Evolutionary conservation across 2,797 vertebrate genomes (phyloP).

Genomic region (Picus viridis): DNA sequence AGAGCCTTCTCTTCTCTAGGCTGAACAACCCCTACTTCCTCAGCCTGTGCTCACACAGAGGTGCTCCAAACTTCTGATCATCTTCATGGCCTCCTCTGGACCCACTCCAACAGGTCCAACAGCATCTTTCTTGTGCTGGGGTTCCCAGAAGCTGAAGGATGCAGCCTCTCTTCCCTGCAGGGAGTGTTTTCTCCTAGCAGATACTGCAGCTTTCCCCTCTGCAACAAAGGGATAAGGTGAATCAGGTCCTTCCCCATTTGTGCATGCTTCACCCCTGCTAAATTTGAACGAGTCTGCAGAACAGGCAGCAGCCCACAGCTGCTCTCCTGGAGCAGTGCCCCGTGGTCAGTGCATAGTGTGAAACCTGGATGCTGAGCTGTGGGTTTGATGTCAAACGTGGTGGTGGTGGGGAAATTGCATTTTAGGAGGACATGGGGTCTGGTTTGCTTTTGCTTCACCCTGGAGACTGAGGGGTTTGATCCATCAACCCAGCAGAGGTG

Average conservation of each 20-base stretch:
- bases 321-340: accelerated
- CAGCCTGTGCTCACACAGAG: too few species aligned
- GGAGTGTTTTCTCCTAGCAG: neutral
- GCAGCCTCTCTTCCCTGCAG: too few species aligned
- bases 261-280: accelerated
- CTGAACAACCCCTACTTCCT: too few species aligned
- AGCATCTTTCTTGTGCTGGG: neutral
- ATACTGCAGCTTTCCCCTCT: neutral
- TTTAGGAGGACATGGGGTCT: accelerated
- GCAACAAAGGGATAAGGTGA: neutral
- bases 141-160: neutral
- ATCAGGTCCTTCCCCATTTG: accelerated
- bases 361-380: accelerated
- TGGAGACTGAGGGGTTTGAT: neutral
- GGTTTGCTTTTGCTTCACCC: neutral
- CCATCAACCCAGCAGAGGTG: accelerated
- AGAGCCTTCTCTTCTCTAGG: neutral
- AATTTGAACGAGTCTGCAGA: neutral
- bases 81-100: neutral
- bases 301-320: neutral
- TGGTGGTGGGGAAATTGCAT: neutral
- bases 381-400: accelerated
- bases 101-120: neutral
- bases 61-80: neutral
- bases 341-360: accelerated